These are phyloP conservation scores for Hemitrygon akajei DNA, from an alignment of 2,797 vertebrate genomes.

Conservation along the genomic window DNA sequence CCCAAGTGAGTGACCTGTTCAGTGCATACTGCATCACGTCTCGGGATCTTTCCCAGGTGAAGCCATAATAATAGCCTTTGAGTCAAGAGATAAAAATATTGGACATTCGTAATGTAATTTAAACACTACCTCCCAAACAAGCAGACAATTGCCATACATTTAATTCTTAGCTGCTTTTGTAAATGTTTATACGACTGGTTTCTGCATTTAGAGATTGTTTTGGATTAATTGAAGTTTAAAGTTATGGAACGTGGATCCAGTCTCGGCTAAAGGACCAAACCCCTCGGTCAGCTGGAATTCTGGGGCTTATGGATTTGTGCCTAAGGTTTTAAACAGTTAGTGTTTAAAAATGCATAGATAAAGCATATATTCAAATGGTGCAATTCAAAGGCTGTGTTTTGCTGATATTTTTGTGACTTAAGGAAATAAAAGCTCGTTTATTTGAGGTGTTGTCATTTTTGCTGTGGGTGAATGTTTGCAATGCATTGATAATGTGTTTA, in stretches of 20 bases:
- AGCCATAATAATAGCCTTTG: neutral
- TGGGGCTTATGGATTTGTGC: conserved; percentile 7
- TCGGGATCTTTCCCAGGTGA: too few species aligned
- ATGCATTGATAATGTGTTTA: neutral
- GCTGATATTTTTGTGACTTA: conserved; percentile 1
- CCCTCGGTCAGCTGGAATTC: conserved; percentile 3
- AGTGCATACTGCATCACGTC: neutral
- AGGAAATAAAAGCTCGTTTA: conserved; percentile 30
- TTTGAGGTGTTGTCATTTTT: neutral
- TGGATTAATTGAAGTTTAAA: neutral
- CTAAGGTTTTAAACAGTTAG: neutral
- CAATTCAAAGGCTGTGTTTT: neutral
- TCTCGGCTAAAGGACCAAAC: neutral
- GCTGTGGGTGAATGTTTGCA: neutral
- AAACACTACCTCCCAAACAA: neutral
- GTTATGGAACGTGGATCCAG: neutral
- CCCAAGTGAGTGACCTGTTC: too few species aligned
- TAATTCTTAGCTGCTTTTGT: neutral
- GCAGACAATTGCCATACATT: neutral
- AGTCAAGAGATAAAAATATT: neutral
- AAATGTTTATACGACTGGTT: neutral
- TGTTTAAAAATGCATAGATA: neutral
- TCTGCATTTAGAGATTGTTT: neutral
- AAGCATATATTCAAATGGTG: conserved; percentile 24
- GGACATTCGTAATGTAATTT: neutral